These are phyloP conservation scores for Parnassius mnemosyne DNA, from an alignment of 2,888 invertebrate genomes.

Conservation along the genomic window DNA sequence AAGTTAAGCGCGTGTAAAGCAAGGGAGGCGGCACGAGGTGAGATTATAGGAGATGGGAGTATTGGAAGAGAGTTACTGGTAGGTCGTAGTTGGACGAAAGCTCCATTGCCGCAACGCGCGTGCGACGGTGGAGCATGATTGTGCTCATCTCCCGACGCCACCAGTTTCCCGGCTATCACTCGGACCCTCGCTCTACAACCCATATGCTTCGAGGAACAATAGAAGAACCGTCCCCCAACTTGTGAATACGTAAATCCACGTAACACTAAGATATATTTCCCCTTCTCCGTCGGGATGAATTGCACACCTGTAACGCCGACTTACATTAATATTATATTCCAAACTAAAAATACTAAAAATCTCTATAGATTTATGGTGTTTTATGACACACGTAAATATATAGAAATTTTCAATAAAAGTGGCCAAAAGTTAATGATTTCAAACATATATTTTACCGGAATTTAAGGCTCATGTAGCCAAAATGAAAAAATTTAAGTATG, in stretches of 20 bases:
- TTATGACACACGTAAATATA: too few relatives aligned
- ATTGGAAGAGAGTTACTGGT: constrained; percentile 42
- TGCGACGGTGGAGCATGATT: constrained; percentile 73
- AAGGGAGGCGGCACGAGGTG: constrained; percentile 54
- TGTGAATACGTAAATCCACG: constrained; percentile 74
- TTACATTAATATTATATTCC: constrained; percentile 14
- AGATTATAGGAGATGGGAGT: constrained; percentile 52
- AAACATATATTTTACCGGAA: too few relatives aligned
- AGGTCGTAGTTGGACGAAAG: constrained; percentile 71
- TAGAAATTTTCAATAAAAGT: too few relatives aligned
- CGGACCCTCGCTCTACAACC: constrained; percentile 71
- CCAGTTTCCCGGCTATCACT: constrained; percentile 60
- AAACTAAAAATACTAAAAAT: neutral
- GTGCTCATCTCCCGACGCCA: constrained; percentile 66
- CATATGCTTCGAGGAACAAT: constrained; percentile 75
- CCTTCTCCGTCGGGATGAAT: constrained; percentile 77
- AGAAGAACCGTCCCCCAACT: constrained; percentile 74
- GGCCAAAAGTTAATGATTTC: too few relatives aligned
- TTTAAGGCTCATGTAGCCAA: too few relatives aligned
- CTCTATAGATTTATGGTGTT: too few relatives aligned
- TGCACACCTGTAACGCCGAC: constrained; percentile 64
- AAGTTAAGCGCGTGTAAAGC: constrained; percentile 67
- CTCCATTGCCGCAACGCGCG: constrained; percentile 73
- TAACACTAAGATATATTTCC: constrained; percentile 72
- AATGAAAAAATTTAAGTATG: too few relatives aligned